Conservation (phyloP, 1,140 invertebrate species). For the Lasioglossum albipes region DNA sequence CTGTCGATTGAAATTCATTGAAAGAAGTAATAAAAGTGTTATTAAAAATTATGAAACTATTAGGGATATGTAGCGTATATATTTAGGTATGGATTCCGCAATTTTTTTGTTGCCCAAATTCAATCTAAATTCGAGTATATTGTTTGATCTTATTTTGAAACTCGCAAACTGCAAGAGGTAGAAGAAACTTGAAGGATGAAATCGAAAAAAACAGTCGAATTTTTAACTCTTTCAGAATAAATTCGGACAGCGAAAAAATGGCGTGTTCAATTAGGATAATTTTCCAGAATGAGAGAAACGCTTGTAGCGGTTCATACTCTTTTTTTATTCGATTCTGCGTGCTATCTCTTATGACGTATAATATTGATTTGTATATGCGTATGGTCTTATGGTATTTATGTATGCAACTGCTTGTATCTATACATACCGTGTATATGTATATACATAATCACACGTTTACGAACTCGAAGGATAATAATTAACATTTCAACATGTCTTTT, state of each 20-base stretch:
- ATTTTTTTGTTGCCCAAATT: too few relatives aligned
- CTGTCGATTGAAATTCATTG: background rate
- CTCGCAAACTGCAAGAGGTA: too few relatives aligned
- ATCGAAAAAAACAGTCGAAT: too few relatives aligned
- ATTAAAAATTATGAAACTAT: too few relatives aligned
- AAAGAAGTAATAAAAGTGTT: background rate
- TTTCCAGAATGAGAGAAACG: conserved; percentile 14
- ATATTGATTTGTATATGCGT: conserved; percentile 54
- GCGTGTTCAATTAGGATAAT: background rate
- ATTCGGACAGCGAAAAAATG: too few relatives aligned
- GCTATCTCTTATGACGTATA: conserved; percentile 56
- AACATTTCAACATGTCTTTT: conserved; percentile 43
- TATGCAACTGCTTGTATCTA: conserved; percentile 44
- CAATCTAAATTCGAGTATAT: too few relatives aligned
- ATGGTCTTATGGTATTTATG: conserved; percentile 51
- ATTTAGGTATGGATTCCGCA: too few relatives aligned
- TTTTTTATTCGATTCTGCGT: conserved; percentile 60
- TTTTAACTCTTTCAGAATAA: too few relatives aligned
- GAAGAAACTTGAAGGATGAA: too few relatives aligned
- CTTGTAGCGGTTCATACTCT: conserved; percentile 50
- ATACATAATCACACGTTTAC: conserved; percentile 58
- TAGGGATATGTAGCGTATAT: too few relatives aligned
- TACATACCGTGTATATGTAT: conserved; percentile 54
- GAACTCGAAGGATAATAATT: conserved; percentile 62
- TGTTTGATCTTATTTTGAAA: too few relatives aligned